phyloP scores from a whole-genome alignment of 2,888 invertebrate species.

The Cosmorhoe ocellata region DNA sequence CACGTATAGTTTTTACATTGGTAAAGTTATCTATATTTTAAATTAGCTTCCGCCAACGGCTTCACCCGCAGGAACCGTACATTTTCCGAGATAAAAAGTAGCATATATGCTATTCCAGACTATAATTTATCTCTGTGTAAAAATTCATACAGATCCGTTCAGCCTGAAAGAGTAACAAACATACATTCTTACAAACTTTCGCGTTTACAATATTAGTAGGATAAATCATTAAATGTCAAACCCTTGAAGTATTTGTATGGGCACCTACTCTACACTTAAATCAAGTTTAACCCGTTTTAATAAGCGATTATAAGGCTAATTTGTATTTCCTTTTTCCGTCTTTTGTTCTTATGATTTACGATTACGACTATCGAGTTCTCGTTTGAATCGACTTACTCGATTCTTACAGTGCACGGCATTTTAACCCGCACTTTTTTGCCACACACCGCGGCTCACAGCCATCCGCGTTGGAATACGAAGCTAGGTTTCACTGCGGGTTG shows the following conservation, averaged over 20 bases:
- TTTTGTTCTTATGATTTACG: slow-evolving; percentile 78
- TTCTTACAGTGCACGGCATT: slow-evolving; percentile 1
- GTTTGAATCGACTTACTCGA: slow-evolving; percentile 55
- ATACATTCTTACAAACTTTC: too few relatives aligned
- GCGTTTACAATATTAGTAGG: too few relatives aligned
- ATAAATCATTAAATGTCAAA: background rate
- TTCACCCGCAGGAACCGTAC: too few relatives aligned
- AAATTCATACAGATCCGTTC: too few relatives aligned
- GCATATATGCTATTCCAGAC: too few relatives aligned
- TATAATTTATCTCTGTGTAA: too few relatives aligned
- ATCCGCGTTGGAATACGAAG: too few relatives aligned
- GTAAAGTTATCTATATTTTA: too few relatives aligned
- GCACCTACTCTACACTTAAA: slow-evolving; percentile 23
- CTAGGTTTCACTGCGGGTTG: background rate
- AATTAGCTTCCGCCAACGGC: too few relatives aligned
- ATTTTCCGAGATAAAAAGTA: too few relatives aligned
- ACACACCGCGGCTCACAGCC: slow-evolving; percentile 1
- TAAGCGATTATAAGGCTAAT: slow-evolving; percentile 75
- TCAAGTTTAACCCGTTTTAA: slow-evolving; percentile 44
- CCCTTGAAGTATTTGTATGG: background rate
- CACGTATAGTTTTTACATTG: too few relatives aligned
- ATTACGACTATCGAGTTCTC: slow-evolving; percentile 60
- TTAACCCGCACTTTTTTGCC: slow-evolving; percentile 3
- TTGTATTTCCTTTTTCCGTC: slow-evolving; percentile 77
- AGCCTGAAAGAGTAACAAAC: too few relatives aligned